Percentiles rank a stretch among this genome's conserved stretches.
Conservation (phyloP, 1,140 invertebrate species). For the Protaetia brevitarsis region DNA sequence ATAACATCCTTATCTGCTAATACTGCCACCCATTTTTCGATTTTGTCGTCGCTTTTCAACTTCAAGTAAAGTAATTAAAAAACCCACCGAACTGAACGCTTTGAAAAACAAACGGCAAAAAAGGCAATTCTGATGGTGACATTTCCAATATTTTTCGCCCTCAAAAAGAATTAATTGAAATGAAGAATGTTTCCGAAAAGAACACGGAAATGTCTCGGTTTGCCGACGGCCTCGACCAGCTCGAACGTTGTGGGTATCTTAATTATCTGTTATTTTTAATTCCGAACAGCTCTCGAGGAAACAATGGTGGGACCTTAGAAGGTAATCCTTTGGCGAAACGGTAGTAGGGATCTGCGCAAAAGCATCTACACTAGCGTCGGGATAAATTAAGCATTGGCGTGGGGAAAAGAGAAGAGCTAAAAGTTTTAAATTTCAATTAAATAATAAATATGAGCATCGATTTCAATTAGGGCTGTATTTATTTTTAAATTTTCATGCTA, state of each 20-base stretch:
- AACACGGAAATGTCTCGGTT: neutral
- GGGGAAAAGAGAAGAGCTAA: too few relatives aligned
- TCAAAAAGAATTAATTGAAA: conserved; percentile 16
- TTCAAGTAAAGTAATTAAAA: neutral
- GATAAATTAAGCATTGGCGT: neutral
- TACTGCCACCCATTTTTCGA: too few relatives aligned
- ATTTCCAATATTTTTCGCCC: conserved; percentile 1
- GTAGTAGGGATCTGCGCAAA: too few relatives aligned
- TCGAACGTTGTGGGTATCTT: neutral
- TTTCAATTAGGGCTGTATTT: too few relatives aligned
- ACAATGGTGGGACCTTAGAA: neutral
- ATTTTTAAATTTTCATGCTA: too few relatives aligned
- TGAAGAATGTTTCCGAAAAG: neutral
- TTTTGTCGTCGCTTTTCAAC: neutral
- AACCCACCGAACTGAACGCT: too few relatives aligned
- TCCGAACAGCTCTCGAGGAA: neutral
- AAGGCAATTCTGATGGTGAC: neutral
- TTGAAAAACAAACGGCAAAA: neutral
- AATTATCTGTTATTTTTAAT: conserved; percentile 15
- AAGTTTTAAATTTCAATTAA: too few relatives aligned
- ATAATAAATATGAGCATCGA: too few relatives aligned
- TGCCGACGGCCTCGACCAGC: neutral
- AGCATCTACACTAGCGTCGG: too few relatives aligned
- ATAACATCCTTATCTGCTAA: neutral
- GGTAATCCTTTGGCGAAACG: neutral